Base-by-base conservation (phyloP, 1,140 invertebrate species). In the Anoplolepis gracilipes region DNA sequence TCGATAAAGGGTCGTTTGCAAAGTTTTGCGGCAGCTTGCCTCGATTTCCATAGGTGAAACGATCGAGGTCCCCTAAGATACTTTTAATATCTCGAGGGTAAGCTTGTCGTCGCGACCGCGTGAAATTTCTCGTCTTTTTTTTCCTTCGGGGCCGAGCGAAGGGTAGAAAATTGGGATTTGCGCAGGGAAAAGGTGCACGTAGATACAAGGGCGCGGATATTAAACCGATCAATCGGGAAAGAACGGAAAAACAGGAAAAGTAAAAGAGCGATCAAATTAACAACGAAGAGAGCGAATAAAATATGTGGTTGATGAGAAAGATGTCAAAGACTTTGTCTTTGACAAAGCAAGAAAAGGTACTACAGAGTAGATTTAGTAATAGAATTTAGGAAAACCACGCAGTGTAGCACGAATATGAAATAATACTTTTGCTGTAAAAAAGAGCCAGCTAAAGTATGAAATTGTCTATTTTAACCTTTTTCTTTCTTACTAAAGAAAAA, bases 81-180 rank as follows among this genome's bases (percentile, higher is more conserved):
- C 53, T 82, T 82, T 82, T 73, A 82, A 82, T 82, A 82, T 82
- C 67, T 55, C 36, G 36, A 82, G 39, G 53, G 36, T 46, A 73
- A 28, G 4, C 25, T 55, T 3, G 42, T 69, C 28, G 36, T 59
- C 25, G 36, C 28, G 25, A 19, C 59, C 13, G 36, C 67, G 25
- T 72, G 28, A 61, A 72, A 82, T 73, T 73, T 61, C 67, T 72
- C 36, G 19, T 28, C 22, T n/a, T 59, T 46, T 72, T 81, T 82
- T 42, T 72, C 42, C 49, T 73, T 30, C 53, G 59, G 28, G 36
- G 36, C 25, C 67, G 36, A 46, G 39, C 19, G 28, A 82, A 72
- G 39, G 55, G 19, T 42, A 8, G 53, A 72, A 73, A 82, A 82
- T 82, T 73, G 53, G 65, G 76, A 57, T 22, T 72, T 7, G 78